Evolutionary conservation across 2,888 invertebrate genomes (phyloP).

Genomic region (Drosophila bunnanda): DNA sequence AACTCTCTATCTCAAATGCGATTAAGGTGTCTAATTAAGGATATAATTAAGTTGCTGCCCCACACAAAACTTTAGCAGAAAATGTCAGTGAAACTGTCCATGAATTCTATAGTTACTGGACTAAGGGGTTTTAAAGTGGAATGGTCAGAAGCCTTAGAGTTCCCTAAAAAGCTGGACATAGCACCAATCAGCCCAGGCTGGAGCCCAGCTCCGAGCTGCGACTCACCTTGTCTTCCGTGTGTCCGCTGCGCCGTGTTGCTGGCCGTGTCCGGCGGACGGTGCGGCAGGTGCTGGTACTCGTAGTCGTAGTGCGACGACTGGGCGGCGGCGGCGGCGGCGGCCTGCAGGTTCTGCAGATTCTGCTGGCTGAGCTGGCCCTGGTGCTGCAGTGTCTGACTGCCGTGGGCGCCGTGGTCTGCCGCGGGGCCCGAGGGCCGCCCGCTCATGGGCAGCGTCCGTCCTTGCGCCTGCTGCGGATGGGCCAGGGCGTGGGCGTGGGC

Average conservation of each 20-base stretch:
- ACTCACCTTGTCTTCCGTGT: slow-evolving; percentile 84
- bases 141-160: neutral
- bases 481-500: slow-evolving; percentile 32
- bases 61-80: neutral
- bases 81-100: neutral
- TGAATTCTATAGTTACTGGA: neutral
- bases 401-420: slow-evolving; percentile 59
- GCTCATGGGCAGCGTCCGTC: slow-evolving; percentile 67
- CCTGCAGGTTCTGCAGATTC: slow-evolving; percentile 82
- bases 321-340: slow-evolving; percentile 64
- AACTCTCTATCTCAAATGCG: neutral
- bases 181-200: neutral
- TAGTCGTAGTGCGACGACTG: slow-evolving; percentile 83
- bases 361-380: slow-evolving; percentile 81
- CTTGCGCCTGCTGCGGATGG: slow-evolving; percentile 20
- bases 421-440: slow-evolving; percentile 53
- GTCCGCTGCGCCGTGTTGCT: slow-evolving; percentile 80
- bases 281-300: slow-evolving; percentile 84
- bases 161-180: neutral
- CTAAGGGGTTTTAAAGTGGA: neutral
- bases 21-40: neutral
- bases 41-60: neutral
- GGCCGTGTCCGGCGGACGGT: slow-evolving; percentile 77
- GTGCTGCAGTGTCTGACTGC: slow-evolving; percentile 79
- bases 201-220: neutral